Evolutionary conservation across 1,140 invertebrate species (phyloP).

Genomic region (Drosophila seguyi): DNA sequence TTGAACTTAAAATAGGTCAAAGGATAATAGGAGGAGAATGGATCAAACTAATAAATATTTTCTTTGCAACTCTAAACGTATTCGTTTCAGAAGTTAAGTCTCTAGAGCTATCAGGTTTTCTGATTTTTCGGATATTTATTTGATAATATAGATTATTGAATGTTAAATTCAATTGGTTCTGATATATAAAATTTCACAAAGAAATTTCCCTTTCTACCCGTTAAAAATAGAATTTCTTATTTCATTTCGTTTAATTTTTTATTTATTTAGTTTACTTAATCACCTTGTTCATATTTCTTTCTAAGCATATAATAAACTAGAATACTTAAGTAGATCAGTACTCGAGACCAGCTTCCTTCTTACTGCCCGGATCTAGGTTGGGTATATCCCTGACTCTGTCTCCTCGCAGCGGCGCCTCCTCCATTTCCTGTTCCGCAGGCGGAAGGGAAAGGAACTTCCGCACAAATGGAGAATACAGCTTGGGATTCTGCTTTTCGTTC

Average conservation of each 20-base stretch:
- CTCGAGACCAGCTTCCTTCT: slow-evolving; percentile 6
- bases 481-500: slow-evolving; percentile 56
- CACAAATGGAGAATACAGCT: slow-evolving; percentile 65
- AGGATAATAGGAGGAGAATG: too few species aligned
- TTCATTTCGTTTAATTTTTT: not conserved
- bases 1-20: too few species aligned
- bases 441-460: slow-evolving; percentile 46
- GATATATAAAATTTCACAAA: too few species aligned
- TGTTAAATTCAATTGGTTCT: too few species aligned
- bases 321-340: slow-evolving; percentile 15
- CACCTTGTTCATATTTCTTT: slow-evolving; percentile 4
- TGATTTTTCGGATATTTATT: too few species aligned
- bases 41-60: too few species aligned
- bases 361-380: slow-evolving; percentile 20
- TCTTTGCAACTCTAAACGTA: too few species aligned
- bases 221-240: not conserved
- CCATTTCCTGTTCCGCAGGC: slow-evolving; percentile 38
- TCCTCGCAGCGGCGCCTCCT: slow-evolving; percentile 56
- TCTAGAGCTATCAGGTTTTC: too few species aligned
- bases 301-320: not conserved
- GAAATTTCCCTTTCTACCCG: too few species aligned
- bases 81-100: too few species aligned
- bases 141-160: too few species aligned
- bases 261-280: not conserved
- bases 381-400: not conserved